Percentiles rank a stretch among this genome's conserved stretches.
phyloP scores from a whole-genome alignment of 1,140 invertebrate genomes.

The Trialeurodes vaporariorum region DNA sequence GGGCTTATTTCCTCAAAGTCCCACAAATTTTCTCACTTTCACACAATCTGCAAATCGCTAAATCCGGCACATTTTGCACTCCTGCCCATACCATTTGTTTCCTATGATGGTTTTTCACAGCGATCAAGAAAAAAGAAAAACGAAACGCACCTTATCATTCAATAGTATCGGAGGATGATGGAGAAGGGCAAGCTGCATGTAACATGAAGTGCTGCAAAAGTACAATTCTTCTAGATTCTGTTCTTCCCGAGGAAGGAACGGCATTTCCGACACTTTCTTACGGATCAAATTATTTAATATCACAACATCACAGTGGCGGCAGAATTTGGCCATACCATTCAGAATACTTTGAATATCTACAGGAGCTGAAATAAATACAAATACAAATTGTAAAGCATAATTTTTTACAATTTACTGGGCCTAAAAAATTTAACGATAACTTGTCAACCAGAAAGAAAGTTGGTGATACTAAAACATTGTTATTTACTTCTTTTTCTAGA shows the following conservation, averaged over 20 bases:
- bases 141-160: constrained; percentile 13
- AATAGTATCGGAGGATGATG: constrained; percentile 31
- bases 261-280: constrained; percentile 70
- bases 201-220: constrained; percentile 77
- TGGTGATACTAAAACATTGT: no score
- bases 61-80: no score
- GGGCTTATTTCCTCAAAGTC: no score
- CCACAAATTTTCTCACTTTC: no score
- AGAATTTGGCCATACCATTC: constrained; percentile 79
- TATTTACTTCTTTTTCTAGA: no score
- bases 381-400: constrained; percentile 13
- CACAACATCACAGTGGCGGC: constrained; percentile 80
- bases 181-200: constrained; percentile 58
- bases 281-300: constrained; percentile 67
- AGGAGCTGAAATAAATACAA: constrained; percentile 39
- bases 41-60: no score
- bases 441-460: no score
- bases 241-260: constrained; percentile 51
- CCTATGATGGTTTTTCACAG: no score
- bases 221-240: constrained; percentile 52
- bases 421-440: no score
- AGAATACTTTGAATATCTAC: constrained; percentile 83
- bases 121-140: no score
- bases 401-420: no score
- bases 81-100: no score